phyloP scores from a whole-genome alignment of 2,888 invertebrate species.

The Acleris sparsana region DNA sequence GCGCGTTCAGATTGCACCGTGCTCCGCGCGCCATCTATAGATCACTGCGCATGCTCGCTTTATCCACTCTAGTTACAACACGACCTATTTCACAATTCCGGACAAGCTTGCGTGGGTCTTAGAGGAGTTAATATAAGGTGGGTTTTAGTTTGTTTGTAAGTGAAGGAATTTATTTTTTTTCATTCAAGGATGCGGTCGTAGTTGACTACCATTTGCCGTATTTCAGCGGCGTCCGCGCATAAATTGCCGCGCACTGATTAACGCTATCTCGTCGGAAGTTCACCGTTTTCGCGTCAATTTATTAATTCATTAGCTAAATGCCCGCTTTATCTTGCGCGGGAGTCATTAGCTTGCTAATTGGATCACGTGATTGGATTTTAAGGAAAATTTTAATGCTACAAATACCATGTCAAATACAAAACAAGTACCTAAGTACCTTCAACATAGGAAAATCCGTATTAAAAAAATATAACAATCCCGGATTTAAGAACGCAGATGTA shows the following conservation, averaged over 20 bases:
- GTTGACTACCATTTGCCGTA: conserved; percentile 62
- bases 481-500: too few relatives aligned
- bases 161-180: conserved; percentile 50
- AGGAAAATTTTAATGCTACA: not conserved
- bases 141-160: conserved; percentile 38
- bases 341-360: conserved; percentile 58
- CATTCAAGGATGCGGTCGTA: conserved; percentile 46
- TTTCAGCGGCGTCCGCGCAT: conserved; percentile 48
- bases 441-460: too few relatives aligned
- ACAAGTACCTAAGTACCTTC: too few relatives aligned
- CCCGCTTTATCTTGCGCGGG: conserved; percentile 55
- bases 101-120: conserved; percentile 41
- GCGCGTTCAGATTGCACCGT: conserved; percentile 59
- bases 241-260: conserved; percentile 64
- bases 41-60: conserved; percentile 73
- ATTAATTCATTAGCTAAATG: conserved; percentile 78
- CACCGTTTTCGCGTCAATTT: conserved; percentile 65
- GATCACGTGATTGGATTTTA: conserved; percentile 48
- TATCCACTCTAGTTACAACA: conserved; percentile 53
- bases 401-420: too few relatives aligned
- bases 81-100: conserved; percentile 57
- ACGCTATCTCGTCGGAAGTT: conserved; percentile 69
- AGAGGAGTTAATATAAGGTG: conserved; percentile 38
- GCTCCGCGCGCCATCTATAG: conserved; percentile 68
- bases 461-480: too few relatives aligned